Base-by-base conservation (phyloP, 2,797 vertebrate species). In the Microcaecilia unicolor region DNA sequence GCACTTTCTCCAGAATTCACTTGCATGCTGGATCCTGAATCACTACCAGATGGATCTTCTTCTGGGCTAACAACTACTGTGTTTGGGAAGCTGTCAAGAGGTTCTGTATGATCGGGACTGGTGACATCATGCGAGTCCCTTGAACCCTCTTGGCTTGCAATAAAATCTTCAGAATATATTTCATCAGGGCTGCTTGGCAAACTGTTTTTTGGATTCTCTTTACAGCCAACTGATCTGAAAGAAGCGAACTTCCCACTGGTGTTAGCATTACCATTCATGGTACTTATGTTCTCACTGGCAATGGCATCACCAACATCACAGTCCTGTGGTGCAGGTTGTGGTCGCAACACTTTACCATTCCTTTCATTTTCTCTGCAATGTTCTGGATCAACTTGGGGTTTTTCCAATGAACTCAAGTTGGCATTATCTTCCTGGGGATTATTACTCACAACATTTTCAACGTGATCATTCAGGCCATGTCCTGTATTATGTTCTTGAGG, bases 91-190 rank as follows among this genome's bases (percentile, higher is more conserved):
- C 59, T 79, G 8, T 41, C 11, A 4, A 25, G 43, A 58, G 71
- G 62, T 30, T 63, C 60, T 0, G 41, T 81, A 23, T 66, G 55
- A n/a, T 87, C 84, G 2, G 72, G 34, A 34, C 78, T 83, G 43
- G 56, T 82, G 44, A 90, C 89, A 59, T 91, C 88, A 55, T 93
- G 90, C 4, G 72, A 77, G 37, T 83, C 87, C 23, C 64, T 47
- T 6, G 69, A 69, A 10, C 72, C 70, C 31, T 79, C 67, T 15
- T 51, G 41, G 41, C 67, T 81, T 31, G 47, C 51, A 20, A 58
- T 1, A 1, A 78, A 74, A 41, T 76, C 73, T 35, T 68, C 66
- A 3, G 83, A 83, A 29, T 72, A 69, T 7, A 58, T 55, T 10
- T 65, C 60, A 37, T 69, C 58, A 13, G 54, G 56, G 32, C 49